Percentiles rank a stretch among this genome's conserved stretches.
Conservation (phyloP, 2,797 vertebrate genomes). For the Varecia variegata region DNA sequence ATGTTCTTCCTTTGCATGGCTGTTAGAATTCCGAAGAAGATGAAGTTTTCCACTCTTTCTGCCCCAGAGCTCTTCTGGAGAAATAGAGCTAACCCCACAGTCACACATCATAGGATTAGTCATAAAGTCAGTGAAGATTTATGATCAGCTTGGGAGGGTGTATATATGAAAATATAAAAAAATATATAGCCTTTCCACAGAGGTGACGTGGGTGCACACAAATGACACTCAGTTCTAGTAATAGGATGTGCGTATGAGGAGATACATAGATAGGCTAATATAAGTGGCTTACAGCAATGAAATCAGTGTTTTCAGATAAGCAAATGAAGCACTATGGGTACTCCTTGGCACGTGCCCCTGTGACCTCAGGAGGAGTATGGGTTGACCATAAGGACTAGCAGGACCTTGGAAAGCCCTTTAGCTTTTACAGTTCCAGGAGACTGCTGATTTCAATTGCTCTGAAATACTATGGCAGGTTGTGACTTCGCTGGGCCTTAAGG, state of each 20-base stretch:
- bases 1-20: background rate
- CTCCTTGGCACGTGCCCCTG: constrained; percentile 63
- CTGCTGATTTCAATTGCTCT: constrained; percentile 65
- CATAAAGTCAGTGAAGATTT: constrained; percentile 3
- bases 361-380: background rate
- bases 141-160: background rate
- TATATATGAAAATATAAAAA: background rate
- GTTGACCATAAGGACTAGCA: background rate
- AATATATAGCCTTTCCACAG: background rate
- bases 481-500: constrained; percentile 69
- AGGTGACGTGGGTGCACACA: background rate
- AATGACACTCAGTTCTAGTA: background rate
- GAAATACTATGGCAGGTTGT: background rate
- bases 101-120: background rate
- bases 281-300: constrained; percentile 57
- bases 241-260: background rate
- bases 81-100: background rate
- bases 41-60: background rate
- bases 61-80: background rate
- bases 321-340: constrained; percentile 52
- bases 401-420: background rate
- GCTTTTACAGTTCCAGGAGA: constrained; percentile 60
- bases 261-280: background rate
- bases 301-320: constrained; percentile 49
- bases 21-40: background rate